These are phyloP conservation scores for Chionomys nivalis DNA, from an alignment of 2,113 vertebrate species.

Conservation along the genomic window DNA sequence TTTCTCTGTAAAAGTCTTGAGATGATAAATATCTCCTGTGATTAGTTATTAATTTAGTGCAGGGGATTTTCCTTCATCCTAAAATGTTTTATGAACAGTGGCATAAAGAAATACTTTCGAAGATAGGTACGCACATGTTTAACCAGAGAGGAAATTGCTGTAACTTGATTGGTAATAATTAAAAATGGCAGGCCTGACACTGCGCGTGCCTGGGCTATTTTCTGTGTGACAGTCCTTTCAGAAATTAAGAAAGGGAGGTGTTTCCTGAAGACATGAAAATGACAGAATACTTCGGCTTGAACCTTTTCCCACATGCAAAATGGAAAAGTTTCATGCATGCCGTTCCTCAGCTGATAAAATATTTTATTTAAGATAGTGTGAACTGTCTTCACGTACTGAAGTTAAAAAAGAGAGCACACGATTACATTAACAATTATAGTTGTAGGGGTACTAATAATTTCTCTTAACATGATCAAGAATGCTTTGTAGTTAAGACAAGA, in stretches of 20 bases:
- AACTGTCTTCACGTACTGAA: conserved; percentile 28
- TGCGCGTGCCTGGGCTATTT: conserved; percentile 70
- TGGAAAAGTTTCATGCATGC: conserved; percentile 35
- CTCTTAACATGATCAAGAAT: conserved; percentile 11
- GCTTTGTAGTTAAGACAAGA: conserved; percentile 43
- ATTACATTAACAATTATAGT: conserved; percentile 55
- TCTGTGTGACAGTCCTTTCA: conserved; percentile 75
- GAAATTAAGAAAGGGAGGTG: conserved; percentile 75
- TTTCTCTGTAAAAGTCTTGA: conserved; percentile 86
- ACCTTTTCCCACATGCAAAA: conserved; percentile 71
- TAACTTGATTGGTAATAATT: conserved; percentile 82
- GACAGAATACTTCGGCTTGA: conserved; percentile 63
- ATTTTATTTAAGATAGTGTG: conserved; percentile 66
- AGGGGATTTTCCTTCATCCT: conserved; percentile 87
- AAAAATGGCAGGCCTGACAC: conserved; percentile 83
- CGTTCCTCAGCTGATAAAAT: conserved; percentile 69
- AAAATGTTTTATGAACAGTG: conserved; percentile 89
- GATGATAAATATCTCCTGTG: conserved; percentile 91
- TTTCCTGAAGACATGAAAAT: conserved; percentile 71
- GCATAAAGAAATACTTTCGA: conserved; percentile 84
- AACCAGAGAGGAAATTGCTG: conserved; percentile 83
- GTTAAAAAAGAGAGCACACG: conserved; percentile 14
- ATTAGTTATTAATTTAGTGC: conserved; percentile 92
- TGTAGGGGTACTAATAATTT: conserved; percentile 22
- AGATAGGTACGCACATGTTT: conserved; percentile 80